These are phyloP conservation scores for Stichodactyla helianthus DNA, from an alignment of 64 coral and sea anemone species.

Conservation along the genomic window DNA sequence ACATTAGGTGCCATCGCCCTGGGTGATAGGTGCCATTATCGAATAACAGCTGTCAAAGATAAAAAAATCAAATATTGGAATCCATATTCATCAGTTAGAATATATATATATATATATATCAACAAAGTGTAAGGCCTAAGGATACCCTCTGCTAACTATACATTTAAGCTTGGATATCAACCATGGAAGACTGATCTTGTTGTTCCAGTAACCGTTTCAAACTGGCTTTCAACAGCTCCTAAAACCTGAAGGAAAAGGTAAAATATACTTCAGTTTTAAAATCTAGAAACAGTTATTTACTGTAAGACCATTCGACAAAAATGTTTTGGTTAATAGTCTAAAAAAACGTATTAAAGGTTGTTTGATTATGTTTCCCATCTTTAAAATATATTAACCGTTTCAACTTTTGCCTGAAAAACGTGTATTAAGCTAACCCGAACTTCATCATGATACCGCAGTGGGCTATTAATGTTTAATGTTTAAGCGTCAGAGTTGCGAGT, in stretches of 20 bases:
- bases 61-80: conserved; percentile 12
- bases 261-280: neutral
- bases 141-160: neutral
- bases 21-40: conserved; percentile 14
- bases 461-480: neutral
- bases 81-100: neutral
- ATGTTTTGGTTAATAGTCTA: neutral
- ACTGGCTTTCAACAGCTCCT: too few relatives aligned
- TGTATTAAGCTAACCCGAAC: too few relatives aligned
- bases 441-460: too few relatives aligned
- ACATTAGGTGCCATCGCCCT: conserved; percentile 1
- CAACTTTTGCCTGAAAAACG: too few relatives aligned
- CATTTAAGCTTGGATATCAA: neutral
- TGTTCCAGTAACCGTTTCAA: neutral
- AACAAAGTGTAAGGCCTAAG: neutral
- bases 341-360: too few relatives aligned
- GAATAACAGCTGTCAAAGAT: neutral
- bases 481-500: neutral
- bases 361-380: too few relatives aligned
- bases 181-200: neutral
- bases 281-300: neutral
- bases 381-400: too few relatives aligned
- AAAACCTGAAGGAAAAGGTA: neutral
- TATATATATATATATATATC: neutral
- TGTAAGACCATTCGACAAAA: neutral